Base-by-base conservation (phyloP, 64 coral and sea anemone species). In the Pocillopora verrucosa region DNA sequence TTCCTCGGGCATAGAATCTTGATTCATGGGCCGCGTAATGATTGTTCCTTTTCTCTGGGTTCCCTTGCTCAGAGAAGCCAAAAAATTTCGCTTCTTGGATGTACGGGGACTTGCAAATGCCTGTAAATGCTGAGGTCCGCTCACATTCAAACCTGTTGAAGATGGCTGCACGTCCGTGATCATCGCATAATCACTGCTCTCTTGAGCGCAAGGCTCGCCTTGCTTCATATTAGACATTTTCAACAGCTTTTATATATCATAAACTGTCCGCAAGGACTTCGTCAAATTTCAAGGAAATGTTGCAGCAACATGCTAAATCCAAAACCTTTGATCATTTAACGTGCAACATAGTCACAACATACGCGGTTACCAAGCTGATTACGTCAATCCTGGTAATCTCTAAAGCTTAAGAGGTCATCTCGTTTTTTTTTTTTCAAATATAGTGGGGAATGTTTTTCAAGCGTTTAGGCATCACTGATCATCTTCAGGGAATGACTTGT, bases 211-310 rank as follows among this genome's bases (percentile, higher is more conserved):
- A 26, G 63, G 0, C 6, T 85, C 82, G 22, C 70, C 82, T 20
- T 72, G 61, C 82, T 63, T 57, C 26, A 72, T 85, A 85, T 72
- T 9, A 41, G 80, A 83, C 65, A 68, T 85, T 63, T 85, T 85
- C 20, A 12, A 69, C 19, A 22, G 26, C 17, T 67, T 85, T 20
- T 25, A 20, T 38, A 7, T 11, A 67, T 61, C 16, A 36, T 61
- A 65, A 83, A 34, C 38, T 59, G 9, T 41, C 19, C 2, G 11
- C 3, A 9, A 83, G 11, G 67, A 34, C 3, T 20, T 36, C 34
- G 6, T 83, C 26, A 61, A 81, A 62, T 61, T 81, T 79, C 11
- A 79, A 30, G 24, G 26, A 81, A 81, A 81, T 34, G 12, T 26
- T 36, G 22, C 59, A 58, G 35, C 61, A 36, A 34, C 79, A 81